Evolutionary conservation across 92 coral and sea anemone genomes (phyloP), one percentile per base, ranked within the genome.

Genomic region (Phenganax subtilis): DNA sequence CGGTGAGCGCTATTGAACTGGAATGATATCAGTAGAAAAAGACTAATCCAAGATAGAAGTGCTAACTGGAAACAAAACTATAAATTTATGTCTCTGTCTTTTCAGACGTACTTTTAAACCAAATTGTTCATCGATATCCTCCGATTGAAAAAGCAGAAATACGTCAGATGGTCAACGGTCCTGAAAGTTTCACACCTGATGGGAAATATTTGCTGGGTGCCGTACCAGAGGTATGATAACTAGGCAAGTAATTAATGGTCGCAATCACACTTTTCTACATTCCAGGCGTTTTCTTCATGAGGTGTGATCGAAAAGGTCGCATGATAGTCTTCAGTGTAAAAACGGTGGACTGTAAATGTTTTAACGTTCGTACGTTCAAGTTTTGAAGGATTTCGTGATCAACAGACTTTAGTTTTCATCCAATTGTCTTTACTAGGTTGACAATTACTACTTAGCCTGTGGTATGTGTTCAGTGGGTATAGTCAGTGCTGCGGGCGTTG

Each of bases 161-260:
- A 56, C 97, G 99, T 58, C 89, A 89, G 73, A 73, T 96, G 88
- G 85, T 82, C 54, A 96, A 96, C 54, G 99, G 99, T 17, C 99
- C 99, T 25, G 99, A 96, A 86, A 96, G 99, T 84, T 96, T 96
- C 82, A 92, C 97, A 44, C 96, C 99, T 6, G 99, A 96, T 72
- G 88, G 90, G 7, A 80, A 88, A 17, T 88, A 84, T 66, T 77
- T 92, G 12, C 15, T 96, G 71, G 99, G 99, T 10, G 92, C 88
- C 28, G 97, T 86, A 54, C 97, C 97, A 1, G 99, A 92, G 97
- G 99, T 96, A 80, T 10, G 87, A 20, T 20, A 20, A 20, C 25
- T 20, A 20, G 25, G 25, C 25, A 20, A 20, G 25, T 20, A 20
- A 20, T 20, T 20, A 20, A 20, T 20, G 25, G 25, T 20, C 25